Conservation (phyloP, 2,113 vertebrate species). For the Morone saxatilis region DNA sequence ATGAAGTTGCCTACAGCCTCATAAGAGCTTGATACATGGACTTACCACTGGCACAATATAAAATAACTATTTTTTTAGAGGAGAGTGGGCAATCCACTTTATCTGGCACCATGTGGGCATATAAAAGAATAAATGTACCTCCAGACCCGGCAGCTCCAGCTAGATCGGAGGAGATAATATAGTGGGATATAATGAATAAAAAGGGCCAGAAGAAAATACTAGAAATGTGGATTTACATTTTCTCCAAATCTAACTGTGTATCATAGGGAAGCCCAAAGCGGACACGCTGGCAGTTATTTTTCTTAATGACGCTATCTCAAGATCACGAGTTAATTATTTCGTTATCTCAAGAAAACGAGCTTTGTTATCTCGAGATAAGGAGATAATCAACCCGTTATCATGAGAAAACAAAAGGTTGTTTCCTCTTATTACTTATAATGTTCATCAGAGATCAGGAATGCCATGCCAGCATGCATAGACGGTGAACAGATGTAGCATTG, state of each 20-base stretch:
- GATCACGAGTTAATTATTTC: too few relatives aligned
- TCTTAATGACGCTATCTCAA: too few relatives aligned
- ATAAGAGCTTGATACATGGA: slow-evolving; percentile 10
- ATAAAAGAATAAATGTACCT: slow-evolving; percentile 41
- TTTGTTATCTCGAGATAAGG: too few relatives aligned
- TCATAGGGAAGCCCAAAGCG: not conserved
- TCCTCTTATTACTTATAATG: too few relatives aligned
- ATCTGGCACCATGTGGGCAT: slow-evolving; percentile 45
- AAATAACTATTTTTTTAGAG: slow-evolving; percentile 29
- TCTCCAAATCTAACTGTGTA: slow-evolving; percentile 1
- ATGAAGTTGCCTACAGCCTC: slow-evolving; percentile 21
- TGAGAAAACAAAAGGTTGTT: too few relatives aligned
- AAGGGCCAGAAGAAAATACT: slow-evolving; percentile 3
- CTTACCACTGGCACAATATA: slow-evolving; percentile 14
- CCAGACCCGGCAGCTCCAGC: slow-evolving; percentile 7
- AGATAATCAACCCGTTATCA: too few relatives aligned
- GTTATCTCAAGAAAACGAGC: too few relatives aligned
- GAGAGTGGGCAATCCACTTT: slow-evolving; percentile 37
- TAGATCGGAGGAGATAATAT: slow-evolving; percentile 36
- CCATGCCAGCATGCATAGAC: too few relatives aligned
- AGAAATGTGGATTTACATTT: slow-evolving; percentile 34
- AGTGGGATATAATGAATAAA: slow-evolving; percentile 28
- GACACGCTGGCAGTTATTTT: too few relatives aligned
- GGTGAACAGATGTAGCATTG: too few relatives aligned
- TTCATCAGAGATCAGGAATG: too few relatives aligned